Evolutionary conservation across 2,113 vertebrate genomes (phyloP).

Genomic region (Corythoichthys haematopterus): DNA sequence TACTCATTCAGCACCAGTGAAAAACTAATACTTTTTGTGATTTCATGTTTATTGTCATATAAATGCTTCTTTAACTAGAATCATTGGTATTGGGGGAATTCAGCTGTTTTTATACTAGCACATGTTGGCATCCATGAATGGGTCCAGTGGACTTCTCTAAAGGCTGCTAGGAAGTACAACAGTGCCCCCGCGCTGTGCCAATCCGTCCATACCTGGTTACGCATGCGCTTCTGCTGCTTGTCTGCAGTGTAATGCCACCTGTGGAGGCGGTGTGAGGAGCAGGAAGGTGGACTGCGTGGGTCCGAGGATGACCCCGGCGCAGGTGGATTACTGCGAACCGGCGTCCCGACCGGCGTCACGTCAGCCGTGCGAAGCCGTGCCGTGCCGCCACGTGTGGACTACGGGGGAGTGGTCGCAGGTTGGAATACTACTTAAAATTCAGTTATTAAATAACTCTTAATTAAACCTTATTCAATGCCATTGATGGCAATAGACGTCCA

Average conservation of each 20-base stretch:
- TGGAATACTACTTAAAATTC: conserved; percentile 5
- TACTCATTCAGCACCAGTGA: background rate
- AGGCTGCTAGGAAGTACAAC: conserved; percentile 33
- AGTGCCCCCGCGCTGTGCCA: conserved; percentile 48
- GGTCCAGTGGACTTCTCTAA: background rate
- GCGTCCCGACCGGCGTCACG: conserved; percentile 62
- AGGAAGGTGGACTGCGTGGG: conserved; percentile 75
- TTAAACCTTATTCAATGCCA: too few relatives aligned
- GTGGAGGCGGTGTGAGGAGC: conserved; percentile 67
- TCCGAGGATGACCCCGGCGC: conserved; percentile 59
- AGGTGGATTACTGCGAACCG: conserved; percentile 76
- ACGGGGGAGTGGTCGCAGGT: conserved; percentile 85
- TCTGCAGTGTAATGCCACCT: conserved; percentile 77
- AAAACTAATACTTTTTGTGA: background rate
- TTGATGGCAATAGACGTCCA: too few relatives aligned
- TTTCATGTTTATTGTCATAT: conserved; percentile 11
- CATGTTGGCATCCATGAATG: conserved; percentile 13
- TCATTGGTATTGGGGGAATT: conserved; percentile 3
- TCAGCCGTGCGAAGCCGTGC: conserved; percentile 65
- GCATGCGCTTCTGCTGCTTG: background rate
- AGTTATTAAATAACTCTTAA: too few relatives aligned
- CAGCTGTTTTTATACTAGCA: conserved; percentile 16
- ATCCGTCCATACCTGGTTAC: background rate
- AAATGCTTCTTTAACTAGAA: conserved; percentile 25
- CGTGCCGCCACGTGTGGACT: conserved; percentile 77